Conservation (phyloP, 2,113 vertebrate species). For the Rhinoderma darwinii region DNA sequence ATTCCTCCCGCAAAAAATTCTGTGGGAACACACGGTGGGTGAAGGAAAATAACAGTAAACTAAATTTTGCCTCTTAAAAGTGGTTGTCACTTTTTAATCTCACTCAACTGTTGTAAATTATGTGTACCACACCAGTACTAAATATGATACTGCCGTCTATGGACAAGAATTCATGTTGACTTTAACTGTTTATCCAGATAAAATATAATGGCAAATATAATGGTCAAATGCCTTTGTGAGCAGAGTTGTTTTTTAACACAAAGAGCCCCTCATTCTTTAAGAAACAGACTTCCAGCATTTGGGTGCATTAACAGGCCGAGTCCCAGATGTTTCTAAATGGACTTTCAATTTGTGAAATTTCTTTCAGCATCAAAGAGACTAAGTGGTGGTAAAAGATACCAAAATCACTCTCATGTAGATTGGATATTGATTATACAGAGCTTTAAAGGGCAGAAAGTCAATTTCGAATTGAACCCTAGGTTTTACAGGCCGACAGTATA, state of each 20-base stretch:
- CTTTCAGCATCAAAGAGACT: background rate
- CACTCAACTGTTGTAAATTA: too few species aligned
- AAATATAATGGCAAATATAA: too few species aligned
- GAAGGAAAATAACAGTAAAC: too few species aligned
- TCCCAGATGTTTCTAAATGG: background rate
- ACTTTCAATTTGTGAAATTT: background rate
- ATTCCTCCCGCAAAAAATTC: too few species aligned
- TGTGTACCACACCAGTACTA: too few species aligned
- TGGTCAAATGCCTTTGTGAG: too few species aligned
- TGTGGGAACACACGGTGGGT: too few species aligned
- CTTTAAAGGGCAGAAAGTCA: background rate
- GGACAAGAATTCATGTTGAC: too few species aligned
- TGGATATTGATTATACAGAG: background rate
- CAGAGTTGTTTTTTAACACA: background rate
- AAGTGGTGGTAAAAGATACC: background rate
- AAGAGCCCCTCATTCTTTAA: background rate
- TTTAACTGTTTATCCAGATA: too few species aligned
- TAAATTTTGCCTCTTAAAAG: too few species aligned
- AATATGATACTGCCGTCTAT: too few species aligned
- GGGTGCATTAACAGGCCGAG: background rate
- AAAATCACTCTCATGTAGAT: background rate
- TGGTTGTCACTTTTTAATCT: too few species aligned
- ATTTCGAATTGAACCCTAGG: background rate
- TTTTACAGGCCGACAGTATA: background rate
- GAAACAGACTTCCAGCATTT: background rate